Percentiles rank a stretch among this genome's conserved stretches.
phyloP scores from a whole-genome alignment of 2,797 vertebrate species.

The Arnoldichthys spilopterus region DNA sequence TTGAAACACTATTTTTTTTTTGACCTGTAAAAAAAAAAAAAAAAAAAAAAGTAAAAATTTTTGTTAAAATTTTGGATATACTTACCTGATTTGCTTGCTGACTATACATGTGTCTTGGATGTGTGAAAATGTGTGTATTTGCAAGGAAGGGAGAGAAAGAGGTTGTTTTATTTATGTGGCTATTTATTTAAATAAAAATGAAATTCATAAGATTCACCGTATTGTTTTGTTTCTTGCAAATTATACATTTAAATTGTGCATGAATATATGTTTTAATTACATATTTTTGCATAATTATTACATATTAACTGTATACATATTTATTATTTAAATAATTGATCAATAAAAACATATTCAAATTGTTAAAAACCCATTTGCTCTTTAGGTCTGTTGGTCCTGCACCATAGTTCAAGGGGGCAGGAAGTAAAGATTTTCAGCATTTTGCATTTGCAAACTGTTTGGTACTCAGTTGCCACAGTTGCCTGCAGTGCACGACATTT shows the following conservation, averaged over 20 bases:
- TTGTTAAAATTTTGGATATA: constrained; percentile 70
- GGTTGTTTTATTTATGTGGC: constrained; percentile 82
- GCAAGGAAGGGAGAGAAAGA: constrained; percentile 44
- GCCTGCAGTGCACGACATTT: constrained; percentile 20
- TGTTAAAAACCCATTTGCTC: no score
- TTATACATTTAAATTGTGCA: no score
- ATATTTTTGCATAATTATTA: no score
- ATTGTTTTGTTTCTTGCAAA: constrained; percentile 1
- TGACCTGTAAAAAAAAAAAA: constrained; percentile 61
- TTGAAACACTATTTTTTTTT: constrained; percentile 71
- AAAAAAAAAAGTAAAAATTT: constrained; percentile 16
- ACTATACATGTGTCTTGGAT: constrained; percentile 60
- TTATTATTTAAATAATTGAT: no score
- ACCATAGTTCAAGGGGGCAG: background rate
- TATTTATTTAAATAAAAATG: constrained; percentile 86
- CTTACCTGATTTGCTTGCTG: constrained; percentile 72
- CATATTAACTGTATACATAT: no score
- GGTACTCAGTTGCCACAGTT: background rate
- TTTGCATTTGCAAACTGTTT: constrained; percentile 8
- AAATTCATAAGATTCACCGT: constrained; percentile 66
- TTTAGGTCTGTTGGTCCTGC: no score
- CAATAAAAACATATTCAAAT: no score
- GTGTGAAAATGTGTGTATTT: constrained; percentile 58
- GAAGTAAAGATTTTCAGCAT: background rate
- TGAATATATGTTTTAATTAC: no score